Base-by-base conservation (phyloP, 2,888 invertebrate species). In the Polietes domitor region DNA sequence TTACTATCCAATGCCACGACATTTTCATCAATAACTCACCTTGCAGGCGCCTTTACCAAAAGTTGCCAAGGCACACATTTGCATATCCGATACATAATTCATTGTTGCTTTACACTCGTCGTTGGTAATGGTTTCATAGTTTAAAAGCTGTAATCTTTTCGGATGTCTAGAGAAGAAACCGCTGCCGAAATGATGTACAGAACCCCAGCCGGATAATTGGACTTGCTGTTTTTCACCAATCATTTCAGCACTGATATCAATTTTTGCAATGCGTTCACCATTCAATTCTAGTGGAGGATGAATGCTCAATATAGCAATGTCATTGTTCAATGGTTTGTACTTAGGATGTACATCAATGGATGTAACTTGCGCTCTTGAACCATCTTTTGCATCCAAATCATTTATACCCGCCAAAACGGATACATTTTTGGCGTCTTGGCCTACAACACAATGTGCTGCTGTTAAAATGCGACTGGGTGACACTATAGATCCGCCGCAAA, bases 21-120 rank as follows among this genome's bases (percentile, higher is more conserved):
- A 37, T 37, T 10, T 53, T 19, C 21, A 5, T 3, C 17, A 1
- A 32, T 15, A 12, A 88, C 91, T 88, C 73, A 92, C 92, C 84
- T 92, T 92, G 85, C 92, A 92, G 9, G 92, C 92, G 0, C 92
- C 92, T 80, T 91, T 90, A 12, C 91, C 88, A 65, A 90, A 89
- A 5, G 90, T 87, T 74, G 89, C 91, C 58, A 90, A 85, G 0
- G 92, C 92, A 78, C 92, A 92, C 21, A 92, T 90, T 85, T 92
- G 92, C 0, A 91, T 92, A 9, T 91, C 90, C 0, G 91, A 90
- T 26, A 92, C 87, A 74, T 90, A 88, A 2, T 86, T 83, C 88
- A 91, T 91, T 0, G 87, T 88, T 43, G 86, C 21, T 58, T 88
- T 89, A 83, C 92, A 92, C 3, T 87, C 87, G 0, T 86, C 82